Conservation (phyloP, 2,113 vertebrate genomes). For the Epinephelus cyanopodus region DNA sequence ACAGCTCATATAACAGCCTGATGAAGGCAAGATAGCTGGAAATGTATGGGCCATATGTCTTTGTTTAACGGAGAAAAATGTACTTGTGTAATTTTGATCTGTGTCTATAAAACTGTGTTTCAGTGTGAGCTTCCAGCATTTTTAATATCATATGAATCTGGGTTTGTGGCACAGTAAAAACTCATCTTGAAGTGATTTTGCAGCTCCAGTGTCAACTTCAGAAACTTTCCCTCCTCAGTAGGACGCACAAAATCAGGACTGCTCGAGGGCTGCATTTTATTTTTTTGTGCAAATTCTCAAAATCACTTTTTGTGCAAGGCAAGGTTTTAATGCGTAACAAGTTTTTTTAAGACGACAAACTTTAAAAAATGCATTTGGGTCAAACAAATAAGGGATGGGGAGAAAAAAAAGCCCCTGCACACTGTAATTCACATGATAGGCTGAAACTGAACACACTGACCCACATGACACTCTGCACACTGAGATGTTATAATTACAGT, state of each 20-base stretch:
- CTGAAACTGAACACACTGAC: not conserved
- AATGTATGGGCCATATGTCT: too few relatives aligned
- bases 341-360: not conserved
- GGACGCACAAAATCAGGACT: not conserved
- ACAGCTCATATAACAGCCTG: not conserved
- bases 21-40: not conserved
- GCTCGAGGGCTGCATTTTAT: not conserved
- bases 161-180: not conserved
- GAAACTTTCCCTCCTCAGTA: not conserved
- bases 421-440: not conserved
- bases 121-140: not conserved
- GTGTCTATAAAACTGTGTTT: not conserved
- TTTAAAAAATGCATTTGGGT: constrained; percentile 27
- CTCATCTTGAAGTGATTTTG: not conserved
- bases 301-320: constrained; percentile 3
- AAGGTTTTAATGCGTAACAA: not conserved
- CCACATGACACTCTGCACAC: constrained; percentile 22
- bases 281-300: not conserved
- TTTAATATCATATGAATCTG: not conserved
- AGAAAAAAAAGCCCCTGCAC: not conserved
- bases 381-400: not conserved
- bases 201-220: not conserved
- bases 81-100: not conserved
- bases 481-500: constrained; percentile 21
- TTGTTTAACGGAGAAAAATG: not conserved